Percentiles rank a stretch among this genome's conserved stretches.
Evolutionary conservation across 2,797 vertebrate species (phyloP).

Genomic region (Pantherophis vulpinus): DNA sequence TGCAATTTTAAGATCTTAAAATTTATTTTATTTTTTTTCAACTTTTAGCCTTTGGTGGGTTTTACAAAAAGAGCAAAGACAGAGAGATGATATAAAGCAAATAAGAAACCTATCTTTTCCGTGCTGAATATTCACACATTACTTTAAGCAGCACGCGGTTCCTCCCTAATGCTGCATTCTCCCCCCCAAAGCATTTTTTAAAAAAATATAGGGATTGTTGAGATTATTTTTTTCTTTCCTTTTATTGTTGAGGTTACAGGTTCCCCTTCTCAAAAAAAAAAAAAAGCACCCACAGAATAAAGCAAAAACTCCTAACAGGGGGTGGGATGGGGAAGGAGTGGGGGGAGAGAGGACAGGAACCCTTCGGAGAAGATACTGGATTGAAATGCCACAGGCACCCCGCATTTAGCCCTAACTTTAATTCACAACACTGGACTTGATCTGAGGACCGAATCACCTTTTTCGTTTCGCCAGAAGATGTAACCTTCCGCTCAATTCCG

Average conservation of each 20-base stretch:
- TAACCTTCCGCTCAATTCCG: conserved; percentile 51
- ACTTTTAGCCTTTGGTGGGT: conserved; percentile 46
- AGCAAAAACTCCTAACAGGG: background rate
- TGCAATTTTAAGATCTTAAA: conserved; percentile 30
- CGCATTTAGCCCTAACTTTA: conserved; percentile 45
- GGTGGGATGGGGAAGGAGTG: background rate
- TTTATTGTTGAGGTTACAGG: background rate
- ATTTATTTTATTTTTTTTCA: too few species aligned
- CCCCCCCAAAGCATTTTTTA: background rate
- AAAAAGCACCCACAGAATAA: background rate
- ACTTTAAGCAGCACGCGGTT: conserved; percentile 65
- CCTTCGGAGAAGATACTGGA: conserved; percentile 33
- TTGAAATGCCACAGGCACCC: conserved; percentile 30
- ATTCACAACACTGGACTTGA: conserved; percentile 77
- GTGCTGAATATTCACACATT: conserved; percentile 65
- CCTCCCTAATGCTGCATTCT: conserved; percentile 37
- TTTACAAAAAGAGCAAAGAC: conserved; percentile 45
- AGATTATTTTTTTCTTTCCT: conserved; percentile 34
- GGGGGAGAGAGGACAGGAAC: background rate
- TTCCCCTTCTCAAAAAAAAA: background rate
- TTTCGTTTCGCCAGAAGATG: conserved; percentile 23
- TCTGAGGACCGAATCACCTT: conserved; percentile 47
- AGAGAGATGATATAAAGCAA: conserved; percentile 59
- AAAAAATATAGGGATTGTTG: conserved; percentile 34
- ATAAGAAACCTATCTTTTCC: conserved; percentile 70